Evolutionary conservation across 2,888 invertebrate genomes (phyloP).

Genomic region (Azorinus chamasolen): DNA sequence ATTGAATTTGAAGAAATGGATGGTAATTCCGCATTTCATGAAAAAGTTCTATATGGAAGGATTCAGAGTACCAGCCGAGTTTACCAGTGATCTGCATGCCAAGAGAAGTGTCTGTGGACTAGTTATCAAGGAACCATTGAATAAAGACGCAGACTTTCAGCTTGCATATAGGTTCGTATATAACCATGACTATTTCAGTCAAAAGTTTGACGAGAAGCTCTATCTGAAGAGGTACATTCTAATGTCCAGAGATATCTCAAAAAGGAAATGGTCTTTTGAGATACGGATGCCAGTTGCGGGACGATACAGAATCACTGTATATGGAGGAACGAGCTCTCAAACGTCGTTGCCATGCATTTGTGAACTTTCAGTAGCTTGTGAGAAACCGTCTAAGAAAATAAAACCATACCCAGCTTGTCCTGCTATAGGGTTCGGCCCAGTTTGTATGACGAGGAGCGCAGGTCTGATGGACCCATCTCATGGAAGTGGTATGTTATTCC

Average conservation of each 20-base stretch:
- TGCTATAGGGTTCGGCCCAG: constrained; percentile 53
- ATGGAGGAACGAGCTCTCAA: constrained; percentile 44
- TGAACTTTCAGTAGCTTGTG: constrained; percentile 25
- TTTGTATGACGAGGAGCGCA: constrained; percentile 44
- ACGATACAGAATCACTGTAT: constrained; percentile 55
- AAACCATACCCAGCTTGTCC: constrained; percentile 55
- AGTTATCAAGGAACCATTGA: constrained; percentile 35
- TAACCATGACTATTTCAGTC: constrained; percentile 20
- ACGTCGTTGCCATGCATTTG: constrained; percentile 52
- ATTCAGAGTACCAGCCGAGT: constrained; percentile 48
- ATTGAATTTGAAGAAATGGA: constrained; percentile 54
- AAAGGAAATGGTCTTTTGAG: constrained; percentile 58
- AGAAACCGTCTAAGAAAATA: constrained; percentile 10
- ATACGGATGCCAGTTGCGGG: constrained; percentile 62
- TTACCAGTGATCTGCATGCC: constrained; percentile 50
- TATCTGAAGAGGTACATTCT: constrained; percentile 25
- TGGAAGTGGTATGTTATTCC: constrained; percentile 53
- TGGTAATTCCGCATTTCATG: constrained; percentile 49
- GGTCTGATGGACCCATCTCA: constrained; percentile 57
- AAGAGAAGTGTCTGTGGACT: constrained; percentile 51
- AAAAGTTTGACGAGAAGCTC: constrained; percentile 35
- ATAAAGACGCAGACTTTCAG: constrained; percentile 37
- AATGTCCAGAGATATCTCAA: constrained; percentile 46
- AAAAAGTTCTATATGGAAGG: constrained; percentile 61
- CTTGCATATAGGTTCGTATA: constrained; percentile 55